These are phyloP conservation scores for Archocentrus centrarchus DNA, from an alignment of 2,113 vertebrate species.

Conservation along the genomic window DNA sequence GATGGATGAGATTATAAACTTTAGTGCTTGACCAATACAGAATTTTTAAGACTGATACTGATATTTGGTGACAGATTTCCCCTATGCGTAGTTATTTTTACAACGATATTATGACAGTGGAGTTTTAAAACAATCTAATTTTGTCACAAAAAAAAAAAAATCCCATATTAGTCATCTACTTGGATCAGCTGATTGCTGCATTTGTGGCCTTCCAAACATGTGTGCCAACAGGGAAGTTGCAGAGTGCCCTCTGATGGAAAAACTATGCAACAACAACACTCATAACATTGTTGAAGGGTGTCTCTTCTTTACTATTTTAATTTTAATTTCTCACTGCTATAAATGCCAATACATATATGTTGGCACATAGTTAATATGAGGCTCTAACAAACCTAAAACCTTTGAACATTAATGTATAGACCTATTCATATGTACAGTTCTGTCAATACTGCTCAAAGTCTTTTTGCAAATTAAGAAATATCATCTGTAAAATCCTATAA, in stretches of 20 bases:
- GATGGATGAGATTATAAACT: background rate
- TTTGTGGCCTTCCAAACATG: background rate
- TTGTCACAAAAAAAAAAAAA: no score
- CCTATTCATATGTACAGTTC: background rate
- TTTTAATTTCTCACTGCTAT: background rate
- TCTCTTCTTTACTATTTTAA: background rate
- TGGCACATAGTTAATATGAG: no score
- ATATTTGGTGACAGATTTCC: no score
- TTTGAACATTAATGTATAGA: background rate
- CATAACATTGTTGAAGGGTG: background rate
- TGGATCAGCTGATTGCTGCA: background rate
- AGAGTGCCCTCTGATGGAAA: background rate
- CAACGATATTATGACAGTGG: no score
- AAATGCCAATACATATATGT: no score
- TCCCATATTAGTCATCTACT: no score
- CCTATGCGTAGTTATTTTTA: no score
- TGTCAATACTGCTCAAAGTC: background rate
- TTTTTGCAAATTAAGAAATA: background rate
- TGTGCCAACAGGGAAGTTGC: background rate
- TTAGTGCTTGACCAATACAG: no score
- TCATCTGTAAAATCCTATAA: background rate
- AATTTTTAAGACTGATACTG: no score
- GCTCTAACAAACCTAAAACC: background rate
- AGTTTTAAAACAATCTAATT: no score
- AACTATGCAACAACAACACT: background rate